A percentile compares a stretch with the other conserved stretches of the same genome.
Conservation (phyloP, 2,888 invertebrate genomes). For the Nephrotoma appendiculata region DNA sequence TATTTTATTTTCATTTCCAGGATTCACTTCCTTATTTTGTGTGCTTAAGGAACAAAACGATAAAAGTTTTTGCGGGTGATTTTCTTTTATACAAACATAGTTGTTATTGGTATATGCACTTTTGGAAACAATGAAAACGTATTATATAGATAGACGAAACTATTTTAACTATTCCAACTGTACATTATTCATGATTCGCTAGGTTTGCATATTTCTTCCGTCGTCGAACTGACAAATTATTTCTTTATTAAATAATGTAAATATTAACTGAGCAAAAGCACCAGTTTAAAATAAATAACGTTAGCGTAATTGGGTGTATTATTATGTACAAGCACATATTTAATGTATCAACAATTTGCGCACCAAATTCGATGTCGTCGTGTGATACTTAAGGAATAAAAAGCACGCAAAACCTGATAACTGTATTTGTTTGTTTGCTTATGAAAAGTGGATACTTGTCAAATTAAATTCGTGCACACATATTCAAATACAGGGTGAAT, state of each 20-base stretch:
- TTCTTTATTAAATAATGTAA: not conserved
- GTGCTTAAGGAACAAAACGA: not conserved
- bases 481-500: not conserved
- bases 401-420: not conserved
- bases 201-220: not conserved
- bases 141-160: not conserved
- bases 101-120: not conserved
- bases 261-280: not conserved
- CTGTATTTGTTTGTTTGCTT: not conserved
- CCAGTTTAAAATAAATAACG: not conserved
- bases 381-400: not conserved
- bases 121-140: not conserved
- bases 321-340: not conserved
- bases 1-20: not conserved
- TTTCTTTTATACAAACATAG: not conserved
- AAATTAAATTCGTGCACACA: not conserved
- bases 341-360: not conserved
- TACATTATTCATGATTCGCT: not conserved
- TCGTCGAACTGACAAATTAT: not conserved
- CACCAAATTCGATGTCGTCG: not conserved
- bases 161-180: not conserved
- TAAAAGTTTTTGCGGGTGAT: not conserved
- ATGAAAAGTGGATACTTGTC: not conserved
- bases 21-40: not conserved
- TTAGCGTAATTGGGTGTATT: not conserved